A percentile compares a stretch with the other conserved stretches of the same genome.
Conservation (phyloP, 2,888 invertebrate genomes). For the Ceramica pisi region DNA sequence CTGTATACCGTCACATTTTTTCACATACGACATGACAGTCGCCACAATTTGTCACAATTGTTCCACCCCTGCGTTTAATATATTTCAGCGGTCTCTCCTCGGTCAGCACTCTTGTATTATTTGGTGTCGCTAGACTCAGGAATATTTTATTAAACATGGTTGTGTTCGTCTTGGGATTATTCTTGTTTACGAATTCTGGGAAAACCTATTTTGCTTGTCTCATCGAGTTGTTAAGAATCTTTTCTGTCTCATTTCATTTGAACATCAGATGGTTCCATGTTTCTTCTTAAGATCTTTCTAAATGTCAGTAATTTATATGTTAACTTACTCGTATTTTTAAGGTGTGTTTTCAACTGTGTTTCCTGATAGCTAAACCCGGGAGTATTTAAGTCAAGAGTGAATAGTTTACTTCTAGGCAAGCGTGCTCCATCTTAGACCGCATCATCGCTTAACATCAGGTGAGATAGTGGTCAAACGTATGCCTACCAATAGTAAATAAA, state of each 20-base stretch:
- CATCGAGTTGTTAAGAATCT: neutral
- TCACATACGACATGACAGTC: conserved; percentile 34
- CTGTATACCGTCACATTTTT: conserved; percentile 49
- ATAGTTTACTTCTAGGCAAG: too few relatives aligned
- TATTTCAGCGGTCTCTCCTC: conserved; percentile 42
- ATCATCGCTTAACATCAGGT: too few relatives aligned
- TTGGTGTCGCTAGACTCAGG: conserved; percentile 34
- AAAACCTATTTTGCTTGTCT: neutral
- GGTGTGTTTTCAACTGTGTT: too few relatives aligned
- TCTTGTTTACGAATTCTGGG: neutral
- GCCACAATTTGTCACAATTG: conserved; percentile 64
- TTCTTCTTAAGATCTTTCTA: too few relatives aligned
- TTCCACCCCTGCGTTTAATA: conserved; percentile 60
- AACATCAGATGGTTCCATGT: neutral
- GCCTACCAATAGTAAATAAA: too few relatives aligned
- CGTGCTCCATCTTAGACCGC: too few relatives aligned
- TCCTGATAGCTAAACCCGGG: too few relatives aligned
- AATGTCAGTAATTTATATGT: too few relatives aligned
- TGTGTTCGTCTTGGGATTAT: conserved; percentile 25
- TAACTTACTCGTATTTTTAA: too few relatives aligned
- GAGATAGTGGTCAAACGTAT: too few relatives aligned
- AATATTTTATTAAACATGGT: conserved; percentile 51
- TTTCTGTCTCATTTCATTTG: neutral
- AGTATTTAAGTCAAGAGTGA: too few relatives aligned
- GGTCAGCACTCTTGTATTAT: conserved; percentile 54